These are phyloP conservation scores for Hemiscyllium ocellatum DNA, from an alignment of 2,113 vertebrate genomes.

Conservation along the genomic window DNA sequence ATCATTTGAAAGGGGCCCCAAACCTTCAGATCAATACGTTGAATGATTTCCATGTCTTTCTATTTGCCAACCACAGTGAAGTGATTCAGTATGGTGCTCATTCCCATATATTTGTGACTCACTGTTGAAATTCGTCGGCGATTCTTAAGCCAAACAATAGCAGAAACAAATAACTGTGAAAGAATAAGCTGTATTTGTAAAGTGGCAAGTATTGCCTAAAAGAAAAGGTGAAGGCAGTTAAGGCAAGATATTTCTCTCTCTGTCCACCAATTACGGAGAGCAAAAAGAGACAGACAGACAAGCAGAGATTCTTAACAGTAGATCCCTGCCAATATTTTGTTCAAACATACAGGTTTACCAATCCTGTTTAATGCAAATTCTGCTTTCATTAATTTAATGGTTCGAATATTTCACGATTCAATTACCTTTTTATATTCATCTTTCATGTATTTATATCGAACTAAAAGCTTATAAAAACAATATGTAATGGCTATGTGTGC, in stretches of 20 bases:
- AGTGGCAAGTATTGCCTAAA: background rate
- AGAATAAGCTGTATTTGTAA: background rate
- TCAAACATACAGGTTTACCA: background rate
- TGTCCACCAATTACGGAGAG: background rate
- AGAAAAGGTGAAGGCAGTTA: background rate
- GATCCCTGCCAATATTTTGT: background rate
- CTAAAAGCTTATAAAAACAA: background rate
- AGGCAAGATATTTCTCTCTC: background rate
- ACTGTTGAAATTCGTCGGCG: background rate
- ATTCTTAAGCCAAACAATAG: background rate
- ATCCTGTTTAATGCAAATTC: background rate
- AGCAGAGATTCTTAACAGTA: background rate
- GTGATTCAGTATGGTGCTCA: background rate
- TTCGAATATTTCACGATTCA: background rate
- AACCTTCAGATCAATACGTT: conserved; percentile 19
- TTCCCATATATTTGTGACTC: background rate
- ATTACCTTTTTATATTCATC: no score
- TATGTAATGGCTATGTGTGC: background rate
- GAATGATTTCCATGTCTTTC: conserved; percentile 22
- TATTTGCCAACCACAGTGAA: conserved; percentile 19
- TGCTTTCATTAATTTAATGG: background rate
- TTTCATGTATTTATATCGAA: background rate
- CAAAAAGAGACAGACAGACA: background rate
- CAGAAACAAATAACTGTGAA: background rate
- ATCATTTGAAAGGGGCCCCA: conserved; percentile 21